phyloP scores from a whole-genome alignment of 2,888 invertebrate genomes.

The Yponomeuta cagnagella region DNA sequence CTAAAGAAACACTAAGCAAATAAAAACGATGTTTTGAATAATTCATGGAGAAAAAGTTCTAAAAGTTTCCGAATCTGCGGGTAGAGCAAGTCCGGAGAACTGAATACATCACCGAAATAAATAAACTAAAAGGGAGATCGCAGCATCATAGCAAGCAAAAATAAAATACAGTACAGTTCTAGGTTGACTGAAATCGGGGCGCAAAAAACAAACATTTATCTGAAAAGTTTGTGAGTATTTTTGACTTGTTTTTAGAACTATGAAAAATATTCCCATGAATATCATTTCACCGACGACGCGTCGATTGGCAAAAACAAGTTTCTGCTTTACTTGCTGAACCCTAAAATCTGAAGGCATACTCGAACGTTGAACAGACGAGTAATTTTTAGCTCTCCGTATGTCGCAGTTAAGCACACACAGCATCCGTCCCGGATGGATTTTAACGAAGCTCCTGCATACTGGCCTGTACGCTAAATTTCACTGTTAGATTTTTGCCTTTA shows the following conservation, averaged over 20 bases:
- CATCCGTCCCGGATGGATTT: constrained; percentile 56
- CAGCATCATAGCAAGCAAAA: background rate
- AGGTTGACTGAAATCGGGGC: background rate
- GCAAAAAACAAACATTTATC: background rate
- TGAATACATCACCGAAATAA: background rate
- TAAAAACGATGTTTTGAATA: constrained; percentile 48
- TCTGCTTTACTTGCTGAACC: background rate
- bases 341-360: constrained; percentile 15
- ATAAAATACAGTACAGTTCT: background rate
- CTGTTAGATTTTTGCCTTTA: background rate
- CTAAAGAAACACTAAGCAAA: constrained; percentile 43
- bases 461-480: constrained; percentile 16
- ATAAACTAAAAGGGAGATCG: background rate
- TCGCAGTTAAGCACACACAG: constrained; percentile 22
- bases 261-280: too few species aligned
- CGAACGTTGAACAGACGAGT: constrained; percentile 31
- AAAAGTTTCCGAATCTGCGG: constrained; percentile 43
- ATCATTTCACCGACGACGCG: too few species aligned
- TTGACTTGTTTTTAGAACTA: too few species aligned
- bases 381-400: constrained; percentile 28
- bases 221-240: too few species aligned
- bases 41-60: constrained; percentile 57
- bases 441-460: constrained; percentile 41
- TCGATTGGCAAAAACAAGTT: too few species aligned
- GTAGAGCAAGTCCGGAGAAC: background rate